A percentile compares a stretch with the other conserved stretches of the same genome.
These are phyloP conservation scores for Alosa alosa DNA, from an alignment of 2,113 vertebrate species.

Conservation along the genomic window DNA sequence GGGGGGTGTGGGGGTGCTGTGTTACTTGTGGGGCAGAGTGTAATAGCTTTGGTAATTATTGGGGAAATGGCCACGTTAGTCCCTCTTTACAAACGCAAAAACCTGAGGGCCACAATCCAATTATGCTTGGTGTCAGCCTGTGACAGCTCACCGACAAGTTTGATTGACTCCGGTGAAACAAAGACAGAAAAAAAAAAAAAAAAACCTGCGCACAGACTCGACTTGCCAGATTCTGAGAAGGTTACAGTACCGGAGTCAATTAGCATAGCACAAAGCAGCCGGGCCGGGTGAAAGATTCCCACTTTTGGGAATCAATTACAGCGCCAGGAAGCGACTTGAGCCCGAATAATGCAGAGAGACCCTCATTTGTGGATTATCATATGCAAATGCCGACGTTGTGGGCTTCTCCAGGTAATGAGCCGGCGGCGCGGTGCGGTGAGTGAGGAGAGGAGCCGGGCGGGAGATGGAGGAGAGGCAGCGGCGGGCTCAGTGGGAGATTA, in stretches of 20 bases:
- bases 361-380: slow-evolving; percentile 14
- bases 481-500: slow-evolving; percentile 30
- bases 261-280: neutral
- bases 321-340: slow-evolving; percentile 11
- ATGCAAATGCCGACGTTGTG: slow-evolving; percentile 32
- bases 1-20: neutral
- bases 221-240: neutral
- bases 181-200: slow-evolving; percentile 17
- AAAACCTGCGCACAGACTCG: neutral
- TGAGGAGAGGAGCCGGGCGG: neutral
- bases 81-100: neutral
- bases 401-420: slow-evolving; percentile 15
- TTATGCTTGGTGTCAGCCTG: neutral
- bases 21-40: neutral
- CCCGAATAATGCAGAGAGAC: neutral
- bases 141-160: neutral
- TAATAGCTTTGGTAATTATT: neutral
- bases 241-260: neutral
- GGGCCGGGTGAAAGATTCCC: slow-evolving; percentile 10
- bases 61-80: neutral
- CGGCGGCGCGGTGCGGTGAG: neutral
- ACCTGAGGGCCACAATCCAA: neutral
- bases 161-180: slow-evolving; percentile 20
- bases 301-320: slow-evolving; percentile 12
- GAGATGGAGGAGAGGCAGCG: neutral